phyloP scores from a whole-genome alignment of 1,140 invertebrate species.

The Alviniconcha marisindica region DNA sequence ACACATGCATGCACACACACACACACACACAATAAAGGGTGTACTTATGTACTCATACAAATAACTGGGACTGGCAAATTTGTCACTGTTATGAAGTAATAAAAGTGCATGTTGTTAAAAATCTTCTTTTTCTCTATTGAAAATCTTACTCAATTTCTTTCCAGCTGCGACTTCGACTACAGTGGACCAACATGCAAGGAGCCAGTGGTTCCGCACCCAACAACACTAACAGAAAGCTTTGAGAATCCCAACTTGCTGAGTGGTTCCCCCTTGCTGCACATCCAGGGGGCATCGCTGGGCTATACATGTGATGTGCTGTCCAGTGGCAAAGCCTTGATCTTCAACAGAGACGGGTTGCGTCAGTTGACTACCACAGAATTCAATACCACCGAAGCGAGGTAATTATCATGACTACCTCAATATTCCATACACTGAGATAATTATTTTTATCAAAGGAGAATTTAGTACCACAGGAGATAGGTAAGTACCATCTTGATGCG shows the following conservation, averaged over 20 bases:
- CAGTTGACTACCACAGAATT: slow-evolving; percentile 74
- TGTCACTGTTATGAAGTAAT: no score
- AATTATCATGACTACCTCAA: no score
- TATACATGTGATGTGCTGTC: slow-evolving; percentile 76
- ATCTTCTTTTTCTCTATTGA: slow-evolving; percentile 8
- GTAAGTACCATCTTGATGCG: no score
- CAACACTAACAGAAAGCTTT: slow-evolving; percentile 73
- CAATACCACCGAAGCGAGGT: slow-evolving; percentile 74
- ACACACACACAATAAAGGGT: no score
- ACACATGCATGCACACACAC: no score
- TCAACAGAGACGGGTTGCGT: slow-evolving; percentile 71
- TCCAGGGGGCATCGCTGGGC: slow-evolving; percentile 66
- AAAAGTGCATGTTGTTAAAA: not conserved
- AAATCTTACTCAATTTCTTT: slow-evolving; percentile 26
- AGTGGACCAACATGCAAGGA: slow-evolving; percentile 70
- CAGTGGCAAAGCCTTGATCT: slow-evolving; percentile 76
- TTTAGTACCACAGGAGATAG: no score
- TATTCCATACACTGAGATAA: no score
- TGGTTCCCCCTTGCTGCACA: slow-evolving; percentile 47
- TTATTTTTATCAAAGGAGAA: no score
- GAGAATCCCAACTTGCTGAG: slow-evolving; percentile 51
- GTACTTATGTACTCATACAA: no score
- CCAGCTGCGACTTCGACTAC: slow-evolving; percentile 77
- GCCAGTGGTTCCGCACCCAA: slow-evolving; percentile 64
- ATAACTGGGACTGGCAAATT: no score